Percentiles rank a stretch among this genome's conserved stretches.
phyloP scores from a whole-genome alignment of 2,113 vertebrate species.

The Felis chaus region DNA sequence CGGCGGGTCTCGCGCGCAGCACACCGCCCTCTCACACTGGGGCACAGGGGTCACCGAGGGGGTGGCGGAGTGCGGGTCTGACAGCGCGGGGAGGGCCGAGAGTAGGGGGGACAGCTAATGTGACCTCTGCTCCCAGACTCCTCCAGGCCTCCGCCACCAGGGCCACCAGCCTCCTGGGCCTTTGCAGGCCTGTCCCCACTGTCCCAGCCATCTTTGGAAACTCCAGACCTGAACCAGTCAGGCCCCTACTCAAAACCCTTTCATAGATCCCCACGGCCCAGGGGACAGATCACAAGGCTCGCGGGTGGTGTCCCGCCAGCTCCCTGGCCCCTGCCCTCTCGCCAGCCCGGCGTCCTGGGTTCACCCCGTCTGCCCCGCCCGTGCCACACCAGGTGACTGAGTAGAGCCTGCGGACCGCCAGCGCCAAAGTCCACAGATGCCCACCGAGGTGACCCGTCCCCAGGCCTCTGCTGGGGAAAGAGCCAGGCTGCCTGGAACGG shows the following conservation, averaged over 20 bases:
- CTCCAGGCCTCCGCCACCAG: background rate
- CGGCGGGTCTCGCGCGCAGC: no score
- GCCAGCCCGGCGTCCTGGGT: no score
- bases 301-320: background rate
- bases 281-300: background rate
- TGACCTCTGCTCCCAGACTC: background rate
- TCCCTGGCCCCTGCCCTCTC: background rate
- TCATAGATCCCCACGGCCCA: background rate
- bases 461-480: background rate
- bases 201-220: background rate
- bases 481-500: background rate
- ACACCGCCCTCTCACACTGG: background rate
- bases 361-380: no score
- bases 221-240: background rate
- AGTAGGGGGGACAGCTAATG: no score
- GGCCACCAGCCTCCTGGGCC: background rate
- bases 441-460: no score
- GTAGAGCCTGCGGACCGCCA: background rate
- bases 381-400: background rate
- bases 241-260: background rate
- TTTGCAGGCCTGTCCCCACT: background rate
- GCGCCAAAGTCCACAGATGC: background rate
- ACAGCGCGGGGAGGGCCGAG: fast-evolving
- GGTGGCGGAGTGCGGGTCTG: background rate
- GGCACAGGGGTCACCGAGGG: background rate